phyloP scores from a whole-genome alignment of 2,888 invertebrate species.

The Stegana nigrithorax region DNA sequence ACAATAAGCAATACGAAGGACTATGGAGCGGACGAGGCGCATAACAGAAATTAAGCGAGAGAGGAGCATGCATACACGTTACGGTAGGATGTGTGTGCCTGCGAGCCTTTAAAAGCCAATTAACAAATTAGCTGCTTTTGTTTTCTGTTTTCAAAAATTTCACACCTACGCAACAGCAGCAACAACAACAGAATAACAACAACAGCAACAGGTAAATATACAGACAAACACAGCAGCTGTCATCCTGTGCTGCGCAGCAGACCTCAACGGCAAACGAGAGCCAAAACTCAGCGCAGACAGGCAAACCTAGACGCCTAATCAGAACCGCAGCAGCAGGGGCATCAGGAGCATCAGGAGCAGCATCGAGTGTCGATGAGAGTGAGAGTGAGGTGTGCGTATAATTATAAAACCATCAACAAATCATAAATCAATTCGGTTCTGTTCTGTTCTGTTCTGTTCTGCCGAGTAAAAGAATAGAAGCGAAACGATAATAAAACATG shows the following conservation, averaged over 20 bases:
- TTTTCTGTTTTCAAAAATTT: neutral
- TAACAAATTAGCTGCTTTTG: neutral
- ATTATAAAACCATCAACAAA: conserved; percentile 21
- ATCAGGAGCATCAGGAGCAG: too few species aligned
- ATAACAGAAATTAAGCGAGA: too few species aligned
- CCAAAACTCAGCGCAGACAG: too few species aligned
- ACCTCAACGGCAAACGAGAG: too few species aligned
- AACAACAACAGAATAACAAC: too few species aligned
- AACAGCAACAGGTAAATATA: too few species aligned
- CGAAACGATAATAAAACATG: too few species aligned
- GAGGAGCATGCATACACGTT: too few species aligned
- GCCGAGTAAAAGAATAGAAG: neutral
- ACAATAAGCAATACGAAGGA: neutral
- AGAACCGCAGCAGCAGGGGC: too few species aligned
- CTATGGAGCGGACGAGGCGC: neutral
- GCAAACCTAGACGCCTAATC: neutral
- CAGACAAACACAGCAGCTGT: too few species aligned
- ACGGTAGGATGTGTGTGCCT: too few species aligned
- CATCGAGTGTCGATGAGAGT: neutral
- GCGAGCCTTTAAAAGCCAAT: neutral
- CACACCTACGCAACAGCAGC: neutral
- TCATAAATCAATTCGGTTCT: conserved; percentile 12
- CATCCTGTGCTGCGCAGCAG: too few species aligned
- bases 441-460: neutral
- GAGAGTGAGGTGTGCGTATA: neutral